Conservation (phyloP, 2,797 vertebrate genomes). For the Melopsittacus undulatus region DNA sequence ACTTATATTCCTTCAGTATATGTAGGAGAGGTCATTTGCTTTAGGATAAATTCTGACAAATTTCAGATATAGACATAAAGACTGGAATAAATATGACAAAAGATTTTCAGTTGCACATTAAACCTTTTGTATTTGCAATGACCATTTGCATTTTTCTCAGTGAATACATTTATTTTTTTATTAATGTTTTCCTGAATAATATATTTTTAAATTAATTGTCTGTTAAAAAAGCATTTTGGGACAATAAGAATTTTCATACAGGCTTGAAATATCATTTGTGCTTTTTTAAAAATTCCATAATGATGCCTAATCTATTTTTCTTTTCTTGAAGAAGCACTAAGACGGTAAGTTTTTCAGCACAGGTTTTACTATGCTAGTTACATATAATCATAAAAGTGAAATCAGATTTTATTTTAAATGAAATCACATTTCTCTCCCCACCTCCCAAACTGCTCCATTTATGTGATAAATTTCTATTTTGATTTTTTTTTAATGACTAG, state of each 20-base stretch:
- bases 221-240: slow-evolving; percentile 46
- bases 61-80: slow-evolving; percentile 65
- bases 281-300: neutral
- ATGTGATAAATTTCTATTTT: slow-evolving; percentile 64
- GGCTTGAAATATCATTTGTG: neutral
- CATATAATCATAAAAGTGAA: slow-evolving; percentile 10
- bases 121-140: slow-evolving; percentile 52
- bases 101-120: slow-evolving; percentile 58
- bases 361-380: slow-evolving; percentile 21
- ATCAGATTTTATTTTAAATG: slow-evolving; percentile 41
- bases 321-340: neutral
- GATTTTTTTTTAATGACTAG: slow-evolving; percentile 61
- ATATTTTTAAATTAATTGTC: slow-evolving; percentile 47
- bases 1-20: slow-evolving; percentile 61
- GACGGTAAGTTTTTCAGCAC: slow-evolving; percentile 28
- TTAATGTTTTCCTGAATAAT: slow-evolving; percentile 44
- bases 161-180: slow-evolving; percentile 26
- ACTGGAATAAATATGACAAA: slow-evolving; percentile 63
- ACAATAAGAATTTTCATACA: slow-evolving; percentile 44
- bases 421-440: slow-evolving; percentile 7
- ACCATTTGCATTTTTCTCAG: slow-evolving; percentile 41
- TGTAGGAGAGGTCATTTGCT: slow-evolving; percentile 74
- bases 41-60: slow-evolving; percentile 75
- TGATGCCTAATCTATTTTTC: slow-evolving; percentile 15
- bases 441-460: slow-evolving; percentile 48